A percentile compares a stretch with the other conserved stretches of the same genome.
These are phyloP conservation scores for Petrocephalus sullivani DNA, from an alignment of 2,797 vertebrate genomes.

Conservation along the genomic window DNA sequence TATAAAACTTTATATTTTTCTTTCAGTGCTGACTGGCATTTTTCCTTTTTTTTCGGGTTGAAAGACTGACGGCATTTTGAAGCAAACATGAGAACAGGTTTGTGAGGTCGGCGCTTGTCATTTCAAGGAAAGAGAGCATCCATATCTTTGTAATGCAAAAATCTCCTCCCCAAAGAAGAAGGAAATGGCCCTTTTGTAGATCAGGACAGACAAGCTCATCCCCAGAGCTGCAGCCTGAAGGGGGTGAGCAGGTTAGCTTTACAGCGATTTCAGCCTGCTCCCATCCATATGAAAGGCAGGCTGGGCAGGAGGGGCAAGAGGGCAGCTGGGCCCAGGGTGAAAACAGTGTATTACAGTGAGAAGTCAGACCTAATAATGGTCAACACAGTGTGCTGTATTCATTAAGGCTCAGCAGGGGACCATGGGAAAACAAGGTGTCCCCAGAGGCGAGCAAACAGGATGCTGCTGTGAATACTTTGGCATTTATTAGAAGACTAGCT, in stretches of 20 bases:
- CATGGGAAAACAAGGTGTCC: constrained; percentile 53
- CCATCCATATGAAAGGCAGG: constrained; percentile 71
- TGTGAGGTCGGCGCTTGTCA: constrained; percentile 35
- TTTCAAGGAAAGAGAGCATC: constrained; percentile 35
- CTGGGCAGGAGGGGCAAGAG: constrained; percentile 49
- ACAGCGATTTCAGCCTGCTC: constrained; percentile 55
- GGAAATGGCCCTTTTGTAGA: constrained; percentile 55
- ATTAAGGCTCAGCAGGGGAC: constrained; percentile 63
- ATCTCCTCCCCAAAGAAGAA: constrained; percentile 60
- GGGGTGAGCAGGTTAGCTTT: constrained; percentile 43
- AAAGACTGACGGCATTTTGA: not conserved
- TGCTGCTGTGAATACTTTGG: constrained; percentile 17
- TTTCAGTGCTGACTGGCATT: not conserved
- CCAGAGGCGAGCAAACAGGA: constrained; percentile 49
- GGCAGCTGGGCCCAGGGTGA: constrained; percentile 54
- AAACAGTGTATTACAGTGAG: constrained; percentile 38
- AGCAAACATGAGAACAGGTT: constrained; percentile 2
- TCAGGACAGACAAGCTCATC: constrained; percentile 46
- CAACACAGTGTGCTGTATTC: constrained; percentile 55
- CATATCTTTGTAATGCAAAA: constrained; percentile 67
- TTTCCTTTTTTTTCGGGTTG: not conserved
- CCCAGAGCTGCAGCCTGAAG: constrained; percentile 48
- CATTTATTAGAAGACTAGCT: not conserved
- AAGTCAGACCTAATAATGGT: constrained; percentile 27
- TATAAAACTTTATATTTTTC: not conserved